Evolutionary conservation across 2,113 vertebrate genomes (phyloP).

Genomic region (Ciconia boyciana): DNA sequence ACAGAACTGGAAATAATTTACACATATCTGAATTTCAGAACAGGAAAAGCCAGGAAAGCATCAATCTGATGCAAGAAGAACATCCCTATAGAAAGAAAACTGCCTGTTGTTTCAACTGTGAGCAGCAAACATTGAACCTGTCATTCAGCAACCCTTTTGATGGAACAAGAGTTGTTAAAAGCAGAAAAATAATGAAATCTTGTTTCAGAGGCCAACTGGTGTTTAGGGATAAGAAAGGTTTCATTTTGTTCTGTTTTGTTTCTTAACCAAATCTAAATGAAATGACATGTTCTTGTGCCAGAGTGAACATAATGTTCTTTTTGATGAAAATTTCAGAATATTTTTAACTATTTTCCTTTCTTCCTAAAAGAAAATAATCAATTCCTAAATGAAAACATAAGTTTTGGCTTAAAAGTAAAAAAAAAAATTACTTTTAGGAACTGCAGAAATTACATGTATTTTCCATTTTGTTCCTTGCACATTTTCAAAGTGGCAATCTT

Average conservation of each 20-base stretch:
- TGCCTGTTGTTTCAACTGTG: not conserved
- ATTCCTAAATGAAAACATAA: not conserved
- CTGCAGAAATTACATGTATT: not conserved
- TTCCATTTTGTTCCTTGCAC: not conserved
- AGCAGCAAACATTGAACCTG: not conserved
- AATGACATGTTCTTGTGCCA: not conserved
- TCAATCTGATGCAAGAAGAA: not conserved
- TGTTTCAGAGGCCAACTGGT: not conserved
- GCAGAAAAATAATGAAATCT: conserved; percentile 21
- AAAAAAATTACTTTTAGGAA: not conserved
- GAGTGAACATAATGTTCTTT: conserved; percentile 16
- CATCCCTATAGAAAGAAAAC: not conserved
- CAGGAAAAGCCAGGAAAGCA: not conserved
- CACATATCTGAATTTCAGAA: not conserved
- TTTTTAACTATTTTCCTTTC: not conserved
- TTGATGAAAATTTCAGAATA: not conserved
- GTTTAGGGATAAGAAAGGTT: not conserved
- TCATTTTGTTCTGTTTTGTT: not conserved
- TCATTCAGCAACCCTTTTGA: not conserved
- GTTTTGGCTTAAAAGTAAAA: not conserved
- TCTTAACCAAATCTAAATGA: conserved; percentile 1
- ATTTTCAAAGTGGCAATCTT: not conserved
- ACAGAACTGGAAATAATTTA: not conserved
- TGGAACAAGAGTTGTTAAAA: not conserved
- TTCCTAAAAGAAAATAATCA: not conserved